Conservation (phyloP, 2,888 invertebrate genomes). For the Parnassius mnemosyne region DNA sequence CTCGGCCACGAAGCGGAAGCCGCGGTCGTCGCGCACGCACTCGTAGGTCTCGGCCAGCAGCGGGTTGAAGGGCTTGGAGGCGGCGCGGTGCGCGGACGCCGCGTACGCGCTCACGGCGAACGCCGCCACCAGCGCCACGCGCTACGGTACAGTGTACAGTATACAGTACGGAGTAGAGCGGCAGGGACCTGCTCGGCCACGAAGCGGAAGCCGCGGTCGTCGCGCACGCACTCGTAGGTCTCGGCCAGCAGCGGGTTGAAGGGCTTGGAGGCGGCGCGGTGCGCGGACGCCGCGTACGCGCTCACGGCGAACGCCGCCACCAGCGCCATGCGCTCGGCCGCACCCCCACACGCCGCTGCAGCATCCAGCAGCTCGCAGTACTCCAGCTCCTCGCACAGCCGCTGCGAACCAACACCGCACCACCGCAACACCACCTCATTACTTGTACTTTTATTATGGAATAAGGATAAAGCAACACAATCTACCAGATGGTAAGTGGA, state of each 20-base stretch:
- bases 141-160: no score
- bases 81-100: conserved; percentile 86
- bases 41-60: conserved; percentile 91
- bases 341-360: conserved; percentile 83
- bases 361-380: conserved; percentile 90
- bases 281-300: conserved; percentile 85
- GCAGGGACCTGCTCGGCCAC: conserved; percentile 86
- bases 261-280: conserved; percentile 91
- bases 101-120: conserved; percentile 49
- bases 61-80: conserved; percentile 92
- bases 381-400: conserved; percentile 91
- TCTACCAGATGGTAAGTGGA: no score
- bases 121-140: no score
- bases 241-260: conserved; percentile 92
- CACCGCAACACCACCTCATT: no score
- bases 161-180: no score
- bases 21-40: conserved; percentile 87
- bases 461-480: no score
- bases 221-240: conserved; percentile 89
- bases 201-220: conserved; percentile 89
- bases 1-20: conserved; percentile 89
- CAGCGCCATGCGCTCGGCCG: conserved; percentile 86
- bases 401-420: conserved; percentile 58
- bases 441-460: no score
- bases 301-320: conserved; percentile 91